A percentile compares a stretch with the other conserved stretches of the same genome.
phyloP scores from a whole-genome alignment of 2,888 invertebrate genomes.

The Xylocampa areola region DNA sequence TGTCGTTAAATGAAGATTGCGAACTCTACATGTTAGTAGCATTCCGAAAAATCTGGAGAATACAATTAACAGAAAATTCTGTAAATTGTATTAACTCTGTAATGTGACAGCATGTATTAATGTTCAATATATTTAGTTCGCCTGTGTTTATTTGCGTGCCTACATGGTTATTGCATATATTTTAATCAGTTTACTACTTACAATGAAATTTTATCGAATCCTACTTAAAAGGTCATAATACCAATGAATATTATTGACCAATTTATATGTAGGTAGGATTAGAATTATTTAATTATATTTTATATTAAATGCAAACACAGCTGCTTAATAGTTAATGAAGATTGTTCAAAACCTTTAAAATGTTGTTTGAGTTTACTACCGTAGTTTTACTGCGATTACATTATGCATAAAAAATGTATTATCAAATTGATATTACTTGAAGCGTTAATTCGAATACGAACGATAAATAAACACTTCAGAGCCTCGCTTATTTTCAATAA shows the following conservation, averaged over 20 bases:
- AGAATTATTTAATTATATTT: background rate
- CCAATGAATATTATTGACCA: too few relatives aligned
- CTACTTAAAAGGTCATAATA: slow-evolving; percentile 7
- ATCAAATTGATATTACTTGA: background rate
- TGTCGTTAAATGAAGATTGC: slow-evolving; percentile 14
- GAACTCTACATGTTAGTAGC: slow-evolving; percentile 30
- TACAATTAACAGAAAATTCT: too few relatives aligned
- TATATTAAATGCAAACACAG: background rate
- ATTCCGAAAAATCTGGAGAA: slow-evolving; percentile 42
- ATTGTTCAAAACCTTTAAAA: background rate
- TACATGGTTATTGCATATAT: background rate
- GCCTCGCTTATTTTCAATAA: slow-evolving; percentile 15
- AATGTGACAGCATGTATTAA: slow-evolving; percentile 14
- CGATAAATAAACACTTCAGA: slow-evolving; percentile 5
- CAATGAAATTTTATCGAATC: too few relatives aligned
- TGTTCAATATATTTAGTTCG: slow-evolving; percentile 1
- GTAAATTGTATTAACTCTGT: slow-evolving; percentile 41
- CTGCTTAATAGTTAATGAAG: background rate
- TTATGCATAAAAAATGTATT: too few relatives aligned
- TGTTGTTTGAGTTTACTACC: background rate
- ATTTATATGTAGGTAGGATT: background rate
- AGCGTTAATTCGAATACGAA: background rate
- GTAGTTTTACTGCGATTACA: background rate
- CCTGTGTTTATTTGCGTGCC: slow-evolving; percentile 5
- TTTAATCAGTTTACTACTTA: too few relatives aligned